Base-by-base conservation (phyloP, 2,888 invertebrate genomes). In the Chrysolina americana region DNA sequence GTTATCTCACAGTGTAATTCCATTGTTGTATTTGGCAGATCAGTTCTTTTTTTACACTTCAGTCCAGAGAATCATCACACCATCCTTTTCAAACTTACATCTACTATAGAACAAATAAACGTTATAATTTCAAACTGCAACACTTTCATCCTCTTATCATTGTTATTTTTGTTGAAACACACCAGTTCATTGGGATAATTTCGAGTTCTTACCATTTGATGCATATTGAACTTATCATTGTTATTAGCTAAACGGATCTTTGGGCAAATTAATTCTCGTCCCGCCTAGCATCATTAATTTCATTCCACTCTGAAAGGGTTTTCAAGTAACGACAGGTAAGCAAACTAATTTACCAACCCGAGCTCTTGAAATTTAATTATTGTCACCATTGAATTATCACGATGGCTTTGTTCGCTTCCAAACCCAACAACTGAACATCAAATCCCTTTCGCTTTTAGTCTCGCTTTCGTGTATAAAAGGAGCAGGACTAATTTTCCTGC, bases 391-490 rank as follows among this genome's bases (percentile, higher is more conserved):
- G 19, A 53, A 53, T 53, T 21, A 53, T 53, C 53, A 21, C 21
- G 23, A 15, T 13, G 53, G 53, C 21, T 21, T 53, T 53, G 53
- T 53, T 21, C 15, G 10, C 15, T 15, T 19, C 21, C 21, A 13
- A 53, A 53, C 53, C 17, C 19, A 19, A 53, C 53, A 0, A 53
- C 53, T 3, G 53, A 53, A 53, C 53, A 53, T 53, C 13, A 53
- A 53, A 53, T 53, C 53, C 53, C 53, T 21, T 53, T 53, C 23
- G 19, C 13, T 21, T 53, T 19, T 13, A 10, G 53, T 53, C 44
- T 44, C 44, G 44, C 44, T 44, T 13, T 44, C 44, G 44, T 13
- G 13, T 41, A 64, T 64, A 64, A 64, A 64, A 64, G 64, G 4
- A 44, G 44, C 41, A 8, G 17, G 6, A 44, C 64, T 64, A 41